Conservation (phyloP, 2,888 invertebrate genomes). For the Hymenopus coronatus region DNA sequence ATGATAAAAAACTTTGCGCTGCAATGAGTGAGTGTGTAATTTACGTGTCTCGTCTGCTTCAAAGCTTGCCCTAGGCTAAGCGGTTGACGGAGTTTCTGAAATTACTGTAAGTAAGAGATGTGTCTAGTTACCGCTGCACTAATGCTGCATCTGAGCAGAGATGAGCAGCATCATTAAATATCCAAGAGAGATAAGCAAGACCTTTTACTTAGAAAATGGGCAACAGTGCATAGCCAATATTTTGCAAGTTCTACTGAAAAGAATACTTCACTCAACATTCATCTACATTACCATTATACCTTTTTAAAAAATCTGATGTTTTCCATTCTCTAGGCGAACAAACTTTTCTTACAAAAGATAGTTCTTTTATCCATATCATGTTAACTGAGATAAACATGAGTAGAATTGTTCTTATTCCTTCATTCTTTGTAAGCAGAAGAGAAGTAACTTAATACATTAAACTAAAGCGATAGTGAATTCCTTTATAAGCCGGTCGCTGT, state of each 20-base stretch:
- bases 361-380: no score
- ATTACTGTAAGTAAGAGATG: neutral
- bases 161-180: neutral
- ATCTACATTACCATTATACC: no score
- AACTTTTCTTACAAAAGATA: no score
- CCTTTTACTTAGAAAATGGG: neutral
- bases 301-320: no score
- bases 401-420: no score
- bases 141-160: neutral
- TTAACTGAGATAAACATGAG: no score
- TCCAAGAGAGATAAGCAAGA: neutral
- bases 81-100: neutral
- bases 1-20: neutral
- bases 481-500: no score
- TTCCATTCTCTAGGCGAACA: no score
- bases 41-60: neutral
- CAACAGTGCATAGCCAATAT: neutral
- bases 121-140: neutral
- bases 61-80: neutral
- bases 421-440: no score
- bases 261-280: no score
- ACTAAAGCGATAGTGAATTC: no score
- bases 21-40: neutral
- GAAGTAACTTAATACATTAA: no score
- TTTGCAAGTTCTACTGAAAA: neutral